Evolutionary conservation across 2,797 vertebrate genomes (phyloP).

Genomic region (Emydoidea blandingii): DNA sequence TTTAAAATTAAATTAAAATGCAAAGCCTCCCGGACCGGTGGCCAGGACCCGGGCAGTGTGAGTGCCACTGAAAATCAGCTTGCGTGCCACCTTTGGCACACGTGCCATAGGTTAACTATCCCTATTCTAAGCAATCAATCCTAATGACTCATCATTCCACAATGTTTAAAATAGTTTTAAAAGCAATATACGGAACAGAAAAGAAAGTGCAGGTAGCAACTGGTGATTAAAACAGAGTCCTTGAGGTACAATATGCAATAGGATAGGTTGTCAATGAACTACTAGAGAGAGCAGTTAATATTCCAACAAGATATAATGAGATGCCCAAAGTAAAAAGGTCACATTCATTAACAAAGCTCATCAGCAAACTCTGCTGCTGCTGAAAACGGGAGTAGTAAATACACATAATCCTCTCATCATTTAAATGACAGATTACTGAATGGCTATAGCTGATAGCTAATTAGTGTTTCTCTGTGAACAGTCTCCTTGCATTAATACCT

Average conservation of each 20-base stretch:
- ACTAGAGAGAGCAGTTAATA: background rate
- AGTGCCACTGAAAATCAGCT: too few relatives aligned
- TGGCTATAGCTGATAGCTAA: background rate
- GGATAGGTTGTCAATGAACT: background rate
- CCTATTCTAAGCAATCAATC: background rate
- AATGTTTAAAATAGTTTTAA: background rate
- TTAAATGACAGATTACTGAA: background rate
- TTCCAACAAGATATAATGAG: conserved; percentile 19
- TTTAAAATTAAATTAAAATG: too few relatives aligned
- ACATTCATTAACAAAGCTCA: background rate
- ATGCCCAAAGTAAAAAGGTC: background rate
- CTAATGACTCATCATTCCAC: background rate
- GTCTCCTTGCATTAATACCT: background rate
- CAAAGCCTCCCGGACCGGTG: too few relatives aligned
- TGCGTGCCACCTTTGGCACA: too few relatives aligned
- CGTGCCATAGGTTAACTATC: too few relatives aligned
- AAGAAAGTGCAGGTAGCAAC: background rate
- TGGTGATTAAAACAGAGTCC: background rate
- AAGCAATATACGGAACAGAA: background rate
- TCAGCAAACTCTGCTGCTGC: background rate
- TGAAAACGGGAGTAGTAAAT: background rate
- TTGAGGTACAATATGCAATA: background rate
- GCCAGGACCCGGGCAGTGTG: too few relatives aligned
- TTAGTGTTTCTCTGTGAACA: background rate
- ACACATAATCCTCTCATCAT: background rate